A percentile compares a stretch with the other conserved stretches of the same genome.
Evolutionary conservation across 2,888 invertebrate genomes (phyloP).

Genomic region (Ramazzottius varieornatus): DNA sequence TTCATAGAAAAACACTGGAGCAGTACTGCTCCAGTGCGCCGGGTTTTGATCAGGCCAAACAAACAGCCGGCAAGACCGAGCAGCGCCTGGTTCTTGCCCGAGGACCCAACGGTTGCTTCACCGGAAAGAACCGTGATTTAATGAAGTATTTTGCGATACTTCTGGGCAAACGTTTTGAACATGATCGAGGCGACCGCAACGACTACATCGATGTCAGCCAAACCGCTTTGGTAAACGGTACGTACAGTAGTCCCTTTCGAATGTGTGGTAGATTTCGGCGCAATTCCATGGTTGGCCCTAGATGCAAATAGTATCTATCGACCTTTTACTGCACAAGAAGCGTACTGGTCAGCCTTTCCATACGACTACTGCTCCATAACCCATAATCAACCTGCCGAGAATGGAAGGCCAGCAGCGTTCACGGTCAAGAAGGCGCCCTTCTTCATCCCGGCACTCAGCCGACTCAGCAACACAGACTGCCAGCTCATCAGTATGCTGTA

Average conservation of each 20-base stretch:
- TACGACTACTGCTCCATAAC: not conserved
- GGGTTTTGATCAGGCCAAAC: not conserved
- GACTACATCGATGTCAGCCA: not conserved
- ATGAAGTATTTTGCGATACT: not conserved
- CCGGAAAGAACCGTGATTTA: not conserved
- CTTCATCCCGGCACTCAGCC: no score
- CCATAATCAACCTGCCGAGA: not conserved
- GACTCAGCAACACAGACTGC: no score
- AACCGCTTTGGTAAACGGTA: not conserved
- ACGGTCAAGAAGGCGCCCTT: not conserved
- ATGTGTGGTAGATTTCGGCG: not conserved
- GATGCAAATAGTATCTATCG: not conserved
- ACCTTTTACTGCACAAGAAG: not conserved
- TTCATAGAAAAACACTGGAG: not conserved
- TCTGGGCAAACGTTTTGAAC: not conserved
- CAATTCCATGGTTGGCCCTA: no score
- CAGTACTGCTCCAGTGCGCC: not conserved
- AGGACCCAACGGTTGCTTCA: not conserved
- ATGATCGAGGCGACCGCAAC: not conserved
- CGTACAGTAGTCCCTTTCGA: not conserved
- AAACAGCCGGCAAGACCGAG: not conserved
- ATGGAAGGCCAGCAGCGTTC: not conserved
- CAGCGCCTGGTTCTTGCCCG: not conserved
- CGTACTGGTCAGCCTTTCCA: not conserved
- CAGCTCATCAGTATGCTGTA: no score